Percentiles rank a stretch among this genome's conserved stretches.
Conservation (phyloP, 2,888 invertebrate genomes). For the Tetanocera ferruginea region DNA sequence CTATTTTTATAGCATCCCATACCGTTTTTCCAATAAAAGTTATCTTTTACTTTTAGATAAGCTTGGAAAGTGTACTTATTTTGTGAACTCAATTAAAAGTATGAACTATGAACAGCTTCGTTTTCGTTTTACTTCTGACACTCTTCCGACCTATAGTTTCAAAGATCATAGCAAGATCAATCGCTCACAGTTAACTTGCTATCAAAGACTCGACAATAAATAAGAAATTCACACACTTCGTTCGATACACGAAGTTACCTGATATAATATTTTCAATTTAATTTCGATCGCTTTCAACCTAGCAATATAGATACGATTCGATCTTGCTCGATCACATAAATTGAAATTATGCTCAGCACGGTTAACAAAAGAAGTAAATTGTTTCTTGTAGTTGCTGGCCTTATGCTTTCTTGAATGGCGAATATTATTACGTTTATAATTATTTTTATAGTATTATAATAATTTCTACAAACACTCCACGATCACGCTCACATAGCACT, state of each 20-base stretch:
- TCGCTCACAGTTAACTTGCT: too few relatives aligned
- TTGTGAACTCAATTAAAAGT: too few relatives aligned
- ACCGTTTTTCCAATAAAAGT: too few relatives aligned
- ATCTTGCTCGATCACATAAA: slow-evolving; percentile 46
- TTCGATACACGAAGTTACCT: neutral
- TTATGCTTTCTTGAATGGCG: slow-evolving; percentile 32
- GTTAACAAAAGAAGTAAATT: slow-evolving; percentile 46
- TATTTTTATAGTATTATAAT: slow-evolving; percentile 51
- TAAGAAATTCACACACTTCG: neutral
- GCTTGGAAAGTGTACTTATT: too few relatives aligned
- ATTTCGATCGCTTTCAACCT: neutral
- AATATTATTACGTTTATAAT: slow-evolving; percentile 49
- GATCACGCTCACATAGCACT: neutral
- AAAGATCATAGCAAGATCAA: too few relatives aligned
- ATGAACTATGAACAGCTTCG: too few relatives aligned
- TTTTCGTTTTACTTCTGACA: too few relatives aligned
- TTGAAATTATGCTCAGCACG: slow-evolving; percentile 49
- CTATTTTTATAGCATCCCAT: too few relatives aligned
- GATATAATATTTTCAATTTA: neutral
- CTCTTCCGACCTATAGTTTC: too few relatives aligned
- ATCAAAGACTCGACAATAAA: neutral
- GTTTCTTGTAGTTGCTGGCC: neutral
- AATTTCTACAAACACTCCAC: slow-evolving; percentile 34
- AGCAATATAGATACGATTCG: neutral
- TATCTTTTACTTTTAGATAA: too few relatives aligned